Percentiles rank a stretch among this genome's conserved stretches.
Evolutionary conservation across 2,888 invertebrate species (phyloP).

Genomic region (Rhagonycha fulva): DNA sequence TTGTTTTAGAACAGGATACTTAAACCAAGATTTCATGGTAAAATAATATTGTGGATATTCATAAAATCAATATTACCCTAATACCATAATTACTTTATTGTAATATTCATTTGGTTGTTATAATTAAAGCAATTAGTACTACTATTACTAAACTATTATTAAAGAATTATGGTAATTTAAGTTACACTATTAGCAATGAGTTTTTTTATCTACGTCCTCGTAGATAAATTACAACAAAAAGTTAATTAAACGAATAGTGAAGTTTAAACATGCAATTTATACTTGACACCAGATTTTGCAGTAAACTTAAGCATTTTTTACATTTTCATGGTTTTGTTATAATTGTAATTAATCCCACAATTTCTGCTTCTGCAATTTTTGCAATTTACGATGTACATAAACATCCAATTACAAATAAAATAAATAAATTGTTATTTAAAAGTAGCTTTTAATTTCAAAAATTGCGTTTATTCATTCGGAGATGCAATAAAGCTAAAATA

Average conservation of each 20-base stretch:
- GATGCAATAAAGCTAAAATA: neutral
- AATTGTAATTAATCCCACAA: neutral
- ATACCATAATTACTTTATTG: neutral
- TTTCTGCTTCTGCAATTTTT: neutral
- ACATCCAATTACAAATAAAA: too few relatives aligned
- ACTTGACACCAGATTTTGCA: neutral
- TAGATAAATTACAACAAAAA: neutral
- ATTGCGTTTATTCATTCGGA: neutral
- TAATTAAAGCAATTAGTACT: neutral
- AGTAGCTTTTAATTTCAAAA: neutral
- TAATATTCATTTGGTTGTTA: neutral
- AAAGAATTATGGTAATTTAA: neutral
- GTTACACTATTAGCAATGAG: neutral
- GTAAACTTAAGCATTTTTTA: neutral
- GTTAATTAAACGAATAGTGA: neutral
- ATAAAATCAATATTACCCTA: too few relatives aligned
- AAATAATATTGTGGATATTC: too few relatives aligned
- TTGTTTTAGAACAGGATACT: too few relatives aligned
- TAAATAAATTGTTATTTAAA: too few relatives aligned
- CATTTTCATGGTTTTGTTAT: neutral
- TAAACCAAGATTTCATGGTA: too few relatives aligned
- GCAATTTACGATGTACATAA: too few relatives aligned
- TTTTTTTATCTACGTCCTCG: neutral
- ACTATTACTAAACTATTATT: neutral
- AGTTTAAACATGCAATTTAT: neutral